Percentiles rank a stretch among this genome's conserved stretches.
These are phyloP conservation scores for Marisa cornuarietis DNA, from an alignment of 1,140 invertebrate genomes.

Conservation along the genomic window DNA sequence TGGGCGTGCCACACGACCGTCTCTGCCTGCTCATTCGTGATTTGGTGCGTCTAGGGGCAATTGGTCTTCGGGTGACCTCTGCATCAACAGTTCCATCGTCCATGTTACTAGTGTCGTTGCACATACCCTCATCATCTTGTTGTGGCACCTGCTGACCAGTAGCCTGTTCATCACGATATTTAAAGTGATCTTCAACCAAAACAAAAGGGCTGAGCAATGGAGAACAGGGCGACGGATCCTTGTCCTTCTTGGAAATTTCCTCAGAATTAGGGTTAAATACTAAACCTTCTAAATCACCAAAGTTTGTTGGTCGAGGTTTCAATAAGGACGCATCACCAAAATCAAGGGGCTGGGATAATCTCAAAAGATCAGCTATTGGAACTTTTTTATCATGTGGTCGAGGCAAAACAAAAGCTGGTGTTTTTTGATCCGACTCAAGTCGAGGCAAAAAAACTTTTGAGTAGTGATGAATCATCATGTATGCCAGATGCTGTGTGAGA, in stretches of 20 bases:
- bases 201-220: slow-evolving; percentile 8
- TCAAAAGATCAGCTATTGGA: slow-evolving; percentile 45
- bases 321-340: slow-evolving; percentile 2
- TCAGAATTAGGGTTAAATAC: slow-evolving; percentile 8
- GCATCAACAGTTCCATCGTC: not conserved
- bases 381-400: slow-evolving; percentile 1
- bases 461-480: slow-evolving; percentile 52
- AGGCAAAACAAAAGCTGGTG: too few species aligned
- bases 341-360: slow-evolving; percentile 24
- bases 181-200: slow-evolving; percentile 16
- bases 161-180: not conserved
- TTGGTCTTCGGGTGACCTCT: not conserved
- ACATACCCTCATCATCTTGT: slow-evolving; percentile 2
- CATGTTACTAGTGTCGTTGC: slow-evolving; percentile 1
- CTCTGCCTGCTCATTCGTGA: not conserved
- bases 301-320: not conserved
- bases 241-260: slow-evolving; percentile 19
- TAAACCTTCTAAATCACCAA: slow-evolving; percentile 11
- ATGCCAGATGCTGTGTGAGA: slow-evolving; percentile 56
- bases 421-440: not conserved
- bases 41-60: slow-evolving; percentile 8
- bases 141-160: not conserved
- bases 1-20: not conserved
- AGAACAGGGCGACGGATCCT: not conserved
- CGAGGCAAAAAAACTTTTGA: slow-evolving; percentile 40